phyloP scores from a whole-genome alignment of 2,113 vertebrate species.

The Heliornis fulica region DNA sequence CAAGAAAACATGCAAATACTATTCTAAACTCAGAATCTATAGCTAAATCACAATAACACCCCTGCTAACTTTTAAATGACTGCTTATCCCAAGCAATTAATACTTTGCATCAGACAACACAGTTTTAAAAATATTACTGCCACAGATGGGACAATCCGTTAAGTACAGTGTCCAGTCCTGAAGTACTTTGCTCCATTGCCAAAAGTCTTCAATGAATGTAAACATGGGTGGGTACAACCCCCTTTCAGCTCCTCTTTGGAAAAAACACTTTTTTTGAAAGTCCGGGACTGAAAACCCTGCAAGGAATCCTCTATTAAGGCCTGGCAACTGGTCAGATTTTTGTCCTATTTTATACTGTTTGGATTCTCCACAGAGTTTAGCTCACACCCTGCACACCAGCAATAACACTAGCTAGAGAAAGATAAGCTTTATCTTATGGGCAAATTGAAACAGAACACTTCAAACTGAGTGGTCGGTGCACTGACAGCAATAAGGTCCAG shows the following conservation, averaged over 20 bases:
- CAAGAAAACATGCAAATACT: background rate
- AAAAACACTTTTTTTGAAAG: background rate
- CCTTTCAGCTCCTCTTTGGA: background rate
- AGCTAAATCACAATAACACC: background rate
- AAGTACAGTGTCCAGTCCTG: background rate
- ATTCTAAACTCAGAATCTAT: background rate
- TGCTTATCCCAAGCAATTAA: background rate
- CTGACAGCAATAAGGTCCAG: background rate
- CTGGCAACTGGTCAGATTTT: background rate
- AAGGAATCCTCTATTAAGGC: background rate
- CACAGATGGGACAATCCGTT: background rate
- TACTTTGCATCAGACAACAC: background rate
- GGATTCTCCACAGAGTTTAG: background rate
- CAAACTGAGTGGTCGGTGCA: rapidly evolving
- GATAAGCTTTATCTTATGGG: rapidly evolving
- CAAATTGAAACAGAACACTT: background rate
- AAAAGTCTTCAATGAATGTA: background rate
- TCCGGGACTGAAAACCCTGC: background rate
- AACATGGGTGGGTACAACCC: background rate
- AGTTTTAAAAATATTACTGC: background rate
- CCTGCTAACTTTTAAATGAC: background rate
- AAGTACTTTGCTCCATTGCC: background rate
- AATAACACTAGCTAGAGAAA: background rate
- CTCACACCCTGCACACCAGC: background rate
- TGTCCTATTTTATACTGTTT: background rate